Evolutionary conservation across 2,888 invertebrate genomes (phyloP).

Genomic region (Chaetogeoica ovagalla): DNA sequence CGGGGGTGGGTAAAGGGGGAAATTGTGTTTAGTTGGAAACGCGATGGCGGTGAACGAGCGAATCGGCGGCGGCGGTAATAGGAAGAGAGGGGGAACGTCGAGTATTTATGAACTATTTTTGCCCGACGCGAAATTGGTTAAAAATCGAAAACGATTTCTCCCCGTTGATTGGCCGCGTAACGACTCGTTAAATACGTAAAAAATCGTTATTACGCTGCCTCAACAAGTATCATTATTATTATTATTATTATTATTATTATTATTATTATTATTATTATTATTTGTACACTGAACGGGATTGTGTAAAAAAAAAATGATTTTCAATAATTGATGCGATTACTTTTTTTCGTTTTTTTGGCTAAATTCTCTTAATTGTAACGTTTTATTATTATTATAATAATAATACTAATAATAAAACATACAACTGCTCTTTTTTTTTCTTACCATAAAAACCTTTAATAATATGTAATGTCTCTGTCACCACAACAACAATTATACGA

Average conservation of each 20-base stretch:
- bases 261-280: too few relatives aligned
- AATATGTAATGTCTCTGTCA: not conserved
- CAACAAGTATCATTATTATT: not conserved
- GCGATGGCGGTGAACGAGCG: too few relatives aligned
- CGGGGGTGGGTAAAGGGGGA: too few relatives aligned
- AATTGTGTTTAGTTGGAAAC: too few relatives aligned
- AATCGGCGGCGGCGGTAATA: not conserved
- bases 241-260: too few relatives aligned
- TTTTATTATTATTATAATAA: too few relatives aligned
- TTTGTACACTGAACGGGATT: too few relatives aligned
- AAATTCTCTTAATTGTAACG: not conserved
- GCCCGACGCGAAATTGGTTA: not conserved
- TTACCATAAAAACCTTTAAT: not conserved
- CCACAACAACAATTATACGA: not conserved
- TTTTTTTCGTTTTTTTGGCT: not conserved
- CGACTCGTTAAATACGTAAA: not conserved
- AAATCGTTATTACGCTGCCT: not conserved
- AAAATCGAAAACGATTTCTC: conserved; percentile 1
- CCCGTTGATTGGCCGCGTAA: not conserved
- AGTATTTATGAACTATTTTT: not conserved
- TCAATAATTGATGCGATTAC: not conserved
- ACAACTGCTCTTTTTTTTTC: not conserved
- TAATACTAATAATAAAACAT: too few relatives aligned
- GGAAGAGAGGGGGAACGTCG: not conserved
- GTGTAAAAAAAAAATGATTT: not conserved